Evolutionary conservation across 2,797 vertebrate species (phyloP), one percentile per base, ranked within the genome.

Genomic region (Poliocrania exsul): DNA sequence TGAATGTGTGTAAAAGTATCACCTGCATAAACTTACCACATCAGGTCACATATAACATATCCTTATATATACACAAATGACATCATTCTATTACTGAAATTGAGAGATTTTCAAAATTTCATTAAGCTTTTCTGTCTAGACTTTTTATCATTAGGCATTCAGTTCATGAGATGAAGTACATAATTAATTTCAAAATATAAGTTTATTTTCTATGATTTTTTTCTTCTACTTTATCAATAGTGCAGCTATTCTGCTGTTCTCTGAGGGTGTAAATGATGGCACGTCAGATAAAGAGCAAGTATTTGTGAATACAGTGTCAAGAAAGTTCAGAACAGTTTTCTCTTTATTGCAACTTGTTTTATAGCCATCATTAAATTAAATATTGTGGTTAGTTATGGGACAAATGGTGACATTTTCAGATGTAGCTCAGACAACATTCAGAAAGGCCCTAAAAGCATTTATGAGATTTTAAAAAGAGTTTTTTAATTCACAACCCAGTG

Each of bases 371-470:
- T 86, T 92, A 95, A 93, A 91, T 79, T 81, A 88, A 92, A 88
- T 85, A 90, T 51, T 82, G 74, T 67, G 42, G 60, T 77, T 67
- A 80, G n/a, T 56, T 88, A 90, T 5, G 16, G 58, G 77, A 84
- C 79, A 92, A 96, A 88, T 66, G 8, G 50, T 74, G 33, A 64
- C 82, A 91, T 86, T 90, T 93, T 70, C 46, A 20, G 42, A 2
- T 20, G 37, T 62, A 73, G 47, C 53, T 73, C 67, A 93, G 74
- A 84, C 56, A 94, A 79, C 73, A 67, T 89, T 94, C 13, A 24
- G 91, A 92, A 86, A 44, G 40, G 51, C 44, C 51, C 67, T 90
- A 82, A 90, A 96, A 96, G 47, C 72, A 56, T 83, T 95, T 95
- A 64, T 66, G 66, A 97, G 85, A 72, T 31, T 66, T 79, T 54